Evolutionary conservation across 2,113 vertebrate species (phyloP), one percentile per base, ranked within the genome.

Genomic region (Ptyas mucosa): DNA sequence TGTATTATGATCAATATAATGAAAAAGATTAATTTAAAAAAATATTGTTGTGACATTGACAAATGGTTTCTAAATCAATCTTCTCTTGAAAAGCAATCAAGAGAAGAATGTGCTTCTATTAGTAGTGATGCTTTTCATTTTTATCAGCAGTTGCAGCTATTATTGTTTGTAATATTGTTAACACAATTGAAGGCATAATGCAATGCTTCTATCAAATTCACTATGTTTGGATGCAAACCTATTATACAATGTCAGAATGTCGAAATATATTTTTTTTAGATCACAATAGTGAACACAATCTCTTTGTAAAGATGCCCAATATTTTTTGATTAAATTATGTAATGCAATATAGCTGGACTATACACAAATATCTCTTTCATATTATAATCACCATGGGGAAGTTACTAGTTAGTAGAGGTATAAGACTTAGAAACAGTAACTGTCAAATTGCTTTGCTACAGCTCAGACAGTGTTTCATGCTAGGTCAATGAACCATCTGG

Each of bases 41-140:
- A 75, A 57, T 85, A 85, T 92, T 29, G 21, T 81, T 51, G 34
- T 58, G 43, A 39, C 39, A 89, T 85, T 85, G 39, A 51, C 61
- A 89, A 89, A 89, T 89, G 88, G 43, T 34, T 57, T 92, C 39
- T 23, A 89, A 92, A 85, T 92, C 88, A 92, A 85, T 89, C 88
- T 51, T 8, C 8, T 23, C 57, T 46, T 89, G 92, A 92, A 89
- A 92, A 85, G 29, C 81, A 92, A 51, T 85, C 57, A 58, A 14
- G 53, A 92, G 26, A 29, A 89, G 29, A 92, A 89, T 58, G n/a
- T 20, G 12, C 3, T 53, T 29, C 86, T 46, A 2, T 46, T 85
- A 43, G 6, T 89, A 55, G 21, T 81, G 51, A 89, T 69, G 34
- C 39, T 23, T 29, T 43, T 64, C 8, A 43, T 51, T 89, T 89